Evolutionary conservation across 2,888 invertebrate species (phyloP).

Genomic region (Rhagonycha lutea): DNA sequence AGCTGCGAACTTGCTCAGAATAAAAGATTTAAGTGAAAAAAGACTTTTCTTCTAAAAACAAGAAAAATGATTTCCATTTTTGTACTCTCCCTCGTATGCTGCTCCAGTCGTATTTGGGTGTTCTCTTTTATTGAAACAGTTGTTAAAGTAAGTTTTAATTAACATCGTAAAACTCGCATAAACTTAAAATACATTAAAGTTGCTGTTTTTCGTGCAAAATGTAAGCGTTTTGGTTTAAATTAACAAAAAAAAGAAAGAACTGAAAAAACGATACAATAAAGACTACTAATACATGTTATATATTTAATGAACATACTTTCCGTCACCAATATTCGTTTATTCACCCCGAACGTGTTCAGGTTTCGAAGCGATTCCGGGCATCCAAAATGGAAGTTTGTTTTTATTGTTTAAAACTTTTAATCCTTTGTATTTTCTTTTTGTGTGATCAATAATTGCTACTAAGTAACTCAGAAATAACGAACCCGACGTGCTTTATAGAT

Average conservation of each 20-base stretch:
- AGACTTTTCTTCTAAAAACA: not conserved
- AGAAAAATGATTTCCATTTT: not conserved
- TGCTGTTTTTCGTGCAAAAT: not conserved
- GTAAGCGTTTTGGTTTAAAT: not conserved
- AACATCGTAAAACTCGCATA: not conserved
- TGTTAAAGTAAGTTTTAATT: not conserved
- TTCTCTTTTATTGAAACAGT: not conserved
- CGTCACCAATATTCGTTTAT: constrained; percentile 36
- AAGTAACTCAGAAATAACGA: constrained; percentile 4
- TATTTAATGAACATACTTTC: constrained; percentile 28
- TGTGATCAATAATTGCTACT: constrained; percentile 16
- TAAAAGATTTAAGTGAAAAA: not conserved
- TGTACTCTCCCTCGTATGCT: not conserved
- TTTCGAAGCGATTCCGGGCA: constrained; percentile 32
- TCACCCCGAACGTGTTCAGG: constrained; percentile 38
- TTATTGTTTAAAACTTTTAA: constrained; percentile 15
- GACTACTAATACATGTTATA: not conserved
- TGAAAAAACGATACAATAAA: not conserved
- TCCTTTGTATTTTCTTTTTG: constrained; percentile 12
- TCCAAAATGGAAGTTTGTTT: constrained; percentile 29
- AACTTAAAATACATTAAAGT: not conserved
- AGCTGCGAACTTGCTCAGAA: not conserved
- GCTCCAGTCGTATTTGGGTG: not conserved
- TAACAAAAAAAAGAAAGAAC: not conserved
- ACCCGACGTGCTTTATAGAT: not conserved